Percentiles rank a stretch among this genome's conserved stretches.
Evolutionary conservation across 1,140 invertebrate species (phyloP).

Genomic region (Atta texana): DNA sequence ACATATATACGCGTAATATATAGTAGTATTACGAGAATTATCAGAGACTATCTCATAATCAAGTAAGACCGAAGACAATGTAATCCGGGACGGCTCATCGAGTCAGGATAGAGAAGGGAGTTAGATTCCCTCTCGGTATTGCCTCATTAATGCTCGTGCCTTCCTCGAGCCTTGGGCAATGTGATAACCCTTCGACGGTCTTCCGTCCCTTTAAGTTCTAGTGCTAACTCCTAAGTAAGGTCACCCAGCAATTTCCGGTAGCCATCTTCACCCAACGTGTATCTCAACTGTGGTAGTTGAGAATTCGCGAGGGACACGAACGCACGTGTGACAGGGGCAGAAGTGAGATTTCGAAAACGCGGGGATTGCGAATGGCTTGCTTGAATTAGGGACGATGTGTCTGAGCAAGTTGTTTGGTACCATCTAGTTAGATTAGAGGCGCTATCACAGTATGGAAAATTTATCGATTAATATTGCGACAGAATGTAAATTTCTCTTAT

Average conservation of each 20-base stretch:
- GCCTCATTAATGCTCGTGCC: constrained; percentile 83
- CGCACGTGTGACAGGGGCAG: constrained; percentile 51
- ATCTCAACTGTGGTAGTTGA: constrained; percentile 73
- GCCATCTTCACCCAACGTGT: constrained; percentile 81
- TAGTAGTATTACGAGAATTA: constrained; percentile 9
- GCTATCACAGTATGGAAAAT: neutral
- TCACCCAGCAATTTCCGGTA: constrained; percentile 86
- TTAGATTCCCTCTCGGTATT: constrained; percentile 78
- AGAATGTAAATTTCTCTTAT: neutral
- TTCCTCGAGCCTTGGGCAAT: constrained; percentile 71
- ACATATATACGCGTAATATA: neutral
- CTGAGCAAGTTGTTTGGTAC: constrained; percentile 50
- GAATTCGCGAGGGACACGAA: constrained; percentile 75
- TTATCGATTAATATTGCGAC: constrained; percentile 23
- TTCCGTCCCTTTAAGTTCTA: constrained; percentile 73
- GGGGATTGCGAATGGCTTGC: constrained; percentile 56
- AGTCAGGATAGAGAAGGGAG: constrained; percentile 80
- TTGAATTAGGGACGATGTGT: constrained; percentile 51
- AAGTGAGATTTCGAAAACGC: constrained; percentile 68
- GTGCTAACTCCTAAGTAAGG: constrained; percentile 84
- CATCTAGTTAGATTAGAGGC: constrained; percentile 52
- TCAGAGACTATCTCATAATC: constrained; percentile 63
- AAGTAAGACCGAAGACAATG: constrained; percentile 79
- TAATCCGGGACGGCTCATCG: constrained; percentile 84
- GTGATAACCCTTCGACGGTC: constrained; percentile 77